A percentile compares a stretch with the other conserved stretches of the same genome.
phyloP scores from a whole-genome alignment of 2,888 invertebrate genomes.

The Lasioglossum vierecki region DNA sequence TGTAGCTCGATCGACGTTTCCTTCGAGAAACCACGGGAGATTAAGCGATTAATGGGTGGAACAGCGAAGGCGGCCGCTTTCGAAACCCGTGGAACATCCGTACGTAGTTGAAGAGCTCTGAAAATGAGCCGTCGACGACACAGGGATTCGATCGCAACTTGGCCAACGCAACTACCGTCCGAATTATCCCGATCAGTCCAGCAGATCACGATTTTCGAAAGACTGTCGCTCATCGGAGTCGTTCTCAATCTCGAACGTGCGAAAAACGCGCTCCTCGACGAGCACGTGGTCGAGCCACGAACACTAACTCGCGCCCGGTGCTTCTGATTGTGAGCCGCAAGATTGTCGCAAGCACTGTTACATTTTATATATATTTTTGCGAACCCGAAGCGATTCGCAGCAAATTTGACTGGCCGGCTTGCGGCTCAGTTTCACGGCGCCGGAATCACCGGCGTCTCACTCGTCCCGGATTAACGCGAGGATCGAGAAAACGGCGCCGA shows the following conservation, averaged over 20 bases:
- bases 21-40: constrained; percentile 39
- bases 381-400: neutral
- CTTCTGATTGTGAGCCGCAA: neutral
- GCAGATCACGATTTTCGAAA: neutral
- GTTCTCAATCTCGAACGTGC: neutral
- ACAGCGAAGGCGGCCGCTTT: constrained; percentile 11
- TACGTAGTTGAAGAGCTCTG: neutral
- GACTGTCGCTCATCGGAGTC: neutral
- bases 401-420: neutral
- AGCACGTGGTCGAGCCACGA: neutral
- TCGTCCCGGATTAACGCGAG: neutral
- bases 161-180: neutral
- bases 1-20: constrained; percentile 32
- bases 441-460: neutral
- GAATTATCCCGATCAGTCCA: neutral
- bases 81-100: constrained; percentile 24
- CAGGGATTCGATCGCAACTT: neutral
- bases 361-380: neutral
- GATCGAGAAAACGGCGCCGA: neutral
- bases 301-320: neutral
- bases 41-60: constrained; percentile 25
- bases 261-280: neutral
- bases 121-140: neutral
- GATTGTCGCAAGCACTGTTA: neutral
- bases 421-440: neutral